Conservation (phyloP, 2,888 invertebrate species). For the Clusia tigrina region DNA sequence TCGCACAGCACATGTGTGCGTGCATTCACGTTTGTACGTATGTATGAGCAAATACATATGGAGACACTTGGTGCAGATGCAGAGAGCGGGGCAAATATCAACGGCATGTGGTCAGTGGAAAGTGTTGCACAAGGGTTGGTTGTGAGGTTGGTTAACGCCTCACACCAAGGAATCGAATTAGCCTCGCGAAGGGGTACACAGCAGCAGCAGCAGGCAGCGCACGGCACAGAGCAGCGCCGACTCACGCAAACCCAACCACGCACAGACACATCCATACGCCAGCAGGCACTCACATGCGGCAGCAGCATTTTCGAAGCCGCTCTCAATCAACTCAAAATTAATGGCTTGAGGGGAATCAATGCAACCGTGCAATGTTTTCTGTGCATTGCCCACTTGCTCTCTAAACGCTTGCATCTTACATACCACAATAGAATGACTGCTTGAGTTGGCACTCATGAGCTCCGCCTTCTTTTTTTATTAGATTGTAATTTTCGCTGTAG, state of each 20-base stretch:
- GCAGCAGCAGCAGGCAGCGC: too few species aligned
- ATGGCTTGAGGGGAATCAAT: too few species aligned
- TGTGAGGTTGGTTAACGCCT: slow-evolving; percentile 23
- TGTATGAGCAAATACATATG: neutral
- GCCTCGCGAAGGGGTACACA: slow-evolving; percentile 3
- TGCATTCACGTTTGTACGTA: neutral
- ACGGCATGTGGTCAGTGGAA: slow-evolving; percentile 15
- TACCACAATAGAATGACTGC: neutral
- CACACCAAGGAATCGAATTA: slow-evolving; percentile 19
- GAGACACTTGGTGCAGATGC: neutral
- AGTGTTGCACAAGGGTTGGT: slow-evolving; percentile 50
- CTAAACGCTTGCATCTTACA: too few species aligned
- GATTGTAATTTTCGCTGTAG: too few species aligned
- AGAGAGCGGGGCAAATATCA: neutral
- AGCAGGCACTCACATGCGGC: too few species aligned
- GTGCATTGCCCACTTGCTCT: too few species aligned
- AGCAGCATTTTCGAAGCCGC: too few species aligned
- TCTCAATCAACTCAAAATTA: too few species aligned
- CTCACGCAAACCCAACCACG: neutral
- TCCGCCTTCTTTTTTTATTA: slow-evolving; percentile 58
- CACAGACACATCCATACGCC: too few species aligned
- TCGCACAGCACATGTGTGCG: neutral
- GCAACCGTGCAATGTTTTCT: neutral
- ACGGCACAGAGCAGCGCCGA: too few species aligned
- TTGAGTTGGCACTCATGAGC: slow-evolving; percentile 36